These are phyloP conservation scores for Gorsachius magnificus DNA, from an alignment of 2,797 vertebrate species.

Conservation along the genomic window DNA sequence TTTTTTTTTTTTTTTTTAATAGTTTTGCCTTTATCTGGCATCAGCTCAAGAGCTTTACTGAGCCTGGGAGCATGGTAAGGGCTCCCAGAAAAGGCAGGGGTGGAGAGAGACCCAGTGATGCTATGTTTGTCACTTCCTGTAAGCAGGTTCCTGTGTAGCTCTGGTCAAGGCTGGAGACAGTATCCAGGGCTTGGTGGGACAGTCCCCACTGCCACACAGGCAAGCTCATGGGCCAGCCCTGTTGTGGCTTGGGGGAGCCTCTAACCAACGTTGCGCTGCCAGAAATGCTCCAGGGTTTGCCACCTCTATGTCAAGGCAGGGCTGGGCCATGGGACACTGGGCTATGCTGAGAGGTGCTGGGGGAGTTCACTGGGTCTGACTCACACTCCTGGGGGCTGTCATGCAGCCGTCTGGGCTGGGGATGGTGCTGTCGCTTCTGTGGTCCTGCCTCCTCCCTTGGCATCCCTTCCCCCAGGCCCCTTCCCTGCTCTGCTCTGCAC, in stretches of 20 bases:
- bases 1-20: not conserved
- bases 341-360: not conserved
- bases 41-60: not conserved
- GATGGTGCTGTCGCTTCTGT: not conserved
- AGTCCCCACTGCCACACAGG: accelerated
- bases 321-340: not conserved
- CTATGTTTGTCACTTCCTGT: not conserved
- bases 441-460: not conserved
- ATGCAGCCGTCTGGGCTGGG: not conserved
- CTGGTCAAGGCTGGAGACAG: not conserved
- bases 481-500: not conserved
- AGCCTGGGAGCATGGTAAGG: not conserved
- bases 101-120: not conserved
- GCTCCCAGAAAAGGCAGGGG: not conserved
- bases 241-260: not conserved
- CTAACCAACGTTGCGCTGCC: accelerated
- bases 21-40: conserved; percentile 1
- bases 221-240: not conserved
- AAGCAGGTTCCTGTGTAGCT: not conserved
- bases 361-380: not conserved
- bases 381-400: not conserved
- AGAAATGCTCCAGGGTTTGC: not conserved
- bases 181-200: not conserved
- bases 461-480: not conserved
- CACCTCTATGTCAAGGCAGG: not conserved